phyloP scores from a whole-genome alignment of 2,888 invertebrate species.

The Cephus pulcher region DNA sequence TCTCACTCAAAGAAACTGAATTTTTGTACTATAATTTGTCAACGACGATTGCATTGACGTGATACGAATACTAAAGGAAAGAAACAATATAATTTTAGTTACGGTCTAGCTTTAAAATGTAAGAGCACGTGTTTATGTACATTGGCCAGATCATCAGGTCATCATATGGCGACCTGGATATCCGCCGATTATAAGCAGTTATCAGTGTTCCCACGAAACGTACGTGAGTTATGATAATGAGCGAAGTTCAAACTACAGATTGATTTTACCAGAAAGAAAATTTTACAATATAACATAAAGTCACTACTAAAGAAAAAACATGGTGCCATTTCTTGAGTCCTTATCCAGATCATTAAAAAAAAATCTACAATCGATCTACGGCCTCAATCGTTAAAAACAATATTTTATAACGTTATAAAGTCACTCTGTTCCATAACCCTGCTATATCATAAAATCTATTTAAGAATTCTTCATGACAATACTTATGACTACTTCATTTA shows the following conservation, averaged over 20 bases:
- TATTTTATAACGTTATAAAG: not conserved
- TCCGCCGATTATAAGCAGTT: slow-evolving; percentile 57
- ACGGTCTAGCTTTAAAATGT: not conserved
- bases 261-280: not conserved
- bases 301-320: not conserved
- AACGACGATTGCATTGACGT: not conserved
- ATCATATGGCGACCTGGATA: slow-evolving; percentile 52
- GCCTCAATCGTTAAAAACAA: not conserved
- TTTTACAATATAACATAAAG: not conserved
- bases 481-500: not conserved
- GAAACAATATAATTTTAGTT: not conserved
- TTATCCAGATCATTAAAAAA: not conserved
- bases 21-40: not conserved
- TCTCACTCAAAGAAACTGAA: not conserved
- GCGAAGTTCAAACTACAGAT: not conserved
- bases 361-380: not conserved
- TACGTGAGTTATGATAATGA: not conserved
- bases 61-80: not conserved
- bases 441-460: not conserved
- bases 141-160: slow-evolving; percentile 8
- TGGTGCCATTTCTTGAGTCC: not conserved
- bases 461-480: not conserved
- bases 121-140: not conserved
- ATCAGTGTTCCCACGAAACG: slow-evolving; percentile 11
- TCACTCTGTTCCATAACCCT: not conserved